Percentiles rank a stretch among this genome's conserved stretches.
Conservation (phyloP, 2,888 invertebrate genomes). For the Mesochorus sp. region DNA sequence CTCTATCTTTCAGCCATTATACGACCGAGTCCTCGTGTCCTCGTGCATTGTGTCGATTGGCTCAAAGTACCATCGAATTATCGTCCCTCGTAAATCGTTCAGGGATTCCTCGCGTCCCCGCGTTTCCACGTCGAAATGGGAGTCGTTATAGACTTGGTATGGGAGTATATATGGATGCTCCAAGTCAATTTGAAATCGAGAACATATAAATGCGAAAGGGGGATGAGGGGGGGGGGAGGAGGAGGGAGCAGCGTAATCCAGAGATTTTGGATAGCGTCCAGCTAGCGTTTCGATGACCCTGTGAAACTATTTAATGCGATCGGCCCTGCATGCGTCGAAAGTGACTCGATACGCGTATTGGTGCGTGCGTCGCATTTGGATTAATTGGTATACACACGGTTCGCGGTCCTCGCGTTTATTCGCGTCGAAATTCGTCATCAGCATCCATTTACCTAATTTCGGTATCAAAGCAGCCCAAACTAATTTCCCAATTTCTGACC, state of each 20-base stretch:
- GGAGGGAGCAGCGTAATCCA: background rate
- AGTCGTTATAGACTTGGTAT: background rate
- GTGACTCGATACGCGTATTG: background rate
- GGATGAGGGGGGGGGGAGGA: background rate
- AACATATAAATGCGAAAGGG: conserved; percentile 31
- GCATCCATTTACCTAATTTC: background rate
- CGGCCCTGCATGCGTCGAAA: conserved; percentile 6
- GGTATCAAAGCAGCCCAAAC: conserved; percentile 3
- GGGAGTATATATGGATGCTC: conserved; percentile 15
- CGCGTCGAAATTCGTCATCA: conserved; percentile 67
- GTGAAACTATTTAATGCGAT: conserved; percentile 53
- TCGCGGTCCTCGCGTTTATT: conserved; percentile 76
- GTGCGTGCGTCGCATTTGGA: conserved; percentile 33
- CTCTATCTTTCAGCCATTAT: conserved; percentile 59
- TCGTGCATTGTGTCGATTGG: conserved; percentile 58
- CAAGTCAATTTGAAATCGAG: conserved; percentile 60
- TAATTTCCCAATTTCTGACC: background rate
- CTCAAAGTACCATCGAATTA: conserved; percentile 59
- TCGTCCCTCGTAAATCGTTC: conserved; percentile 58
- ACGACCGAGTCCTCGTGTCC: conserved; percentile 54
- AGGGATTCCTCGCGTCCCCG: conserved; percentile 1
- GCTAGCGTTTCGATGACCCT: conserved; percentile 56
- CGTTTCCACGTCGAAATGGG: conserved; percentile 22
- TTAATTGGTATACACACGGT: conserved; percentile 68
- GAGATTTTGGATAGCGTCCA: conserved; percentile 59